Percentiles rank a stretch among this genome's conserved stretches.
phyloP scores from a whole-genome alignment of 2,888 invertebrate genomes.

The Pardosa pseudoannulata region DNA sequence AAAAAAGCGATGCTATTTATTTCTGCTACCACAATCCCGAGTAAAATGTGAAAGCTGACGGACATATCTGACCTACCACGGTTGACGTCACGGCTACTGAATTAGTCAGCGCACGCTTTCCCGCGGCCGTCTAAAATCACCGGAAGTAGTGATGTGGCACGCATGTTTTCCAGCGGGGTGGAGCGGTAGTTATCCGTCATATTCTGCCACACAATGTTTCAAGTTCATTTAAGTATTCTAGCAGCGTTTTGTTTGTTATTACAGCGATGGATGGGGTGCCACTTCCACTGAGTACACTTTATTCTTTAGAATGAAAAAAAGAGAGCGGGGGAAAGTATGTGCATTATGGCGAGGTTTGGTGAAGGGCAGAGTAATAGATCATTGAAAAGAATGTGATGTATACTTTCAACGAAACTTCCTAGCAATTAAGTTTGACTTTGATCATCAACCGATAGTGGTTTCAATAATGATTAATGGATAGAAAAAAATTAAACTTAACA shows the following conservation, averaged over 20 bases:
- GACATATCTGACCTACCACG: not conserved
- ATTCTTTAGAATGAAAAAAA: not conserved
- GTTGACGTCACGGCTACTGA: not conserved
- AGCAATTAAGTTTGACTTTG: no score
- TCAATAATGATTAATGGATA: no score
- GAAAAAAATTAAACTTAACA: no score
- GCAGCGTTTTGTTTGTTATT: constrained; percentile 2
- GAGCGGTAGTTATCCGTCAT: not conserved
- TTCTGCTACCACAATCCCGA: no score
- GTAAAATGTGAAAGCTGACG: not conserved
- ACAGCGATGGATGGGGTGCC: not conserved
- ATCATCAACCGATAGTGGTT: no score
- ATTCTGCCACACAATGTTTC: not conserved
- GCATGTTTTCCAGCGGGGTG: not conserved
- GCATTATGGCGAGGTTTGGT: no score
- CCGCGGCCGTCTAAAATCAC: not conserved
- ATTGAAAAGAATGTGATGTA: not conserved
- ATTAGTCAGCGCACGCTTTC: not conserved
- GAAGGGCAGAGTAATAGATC: not conserved
- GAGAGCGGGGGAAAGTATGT: not conserved
- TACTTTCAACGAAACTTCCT: no score
- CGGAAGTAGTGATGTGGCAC: constrained; percentile 9
- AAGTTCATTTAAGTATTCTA: not conserved
- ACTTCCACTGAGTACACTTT: not conserved
- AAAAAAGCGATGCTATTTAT: no score